Conservation (phyloP, 2,888 invertebrate genomes). For the Cataglyphis altisquamis region DNA sequence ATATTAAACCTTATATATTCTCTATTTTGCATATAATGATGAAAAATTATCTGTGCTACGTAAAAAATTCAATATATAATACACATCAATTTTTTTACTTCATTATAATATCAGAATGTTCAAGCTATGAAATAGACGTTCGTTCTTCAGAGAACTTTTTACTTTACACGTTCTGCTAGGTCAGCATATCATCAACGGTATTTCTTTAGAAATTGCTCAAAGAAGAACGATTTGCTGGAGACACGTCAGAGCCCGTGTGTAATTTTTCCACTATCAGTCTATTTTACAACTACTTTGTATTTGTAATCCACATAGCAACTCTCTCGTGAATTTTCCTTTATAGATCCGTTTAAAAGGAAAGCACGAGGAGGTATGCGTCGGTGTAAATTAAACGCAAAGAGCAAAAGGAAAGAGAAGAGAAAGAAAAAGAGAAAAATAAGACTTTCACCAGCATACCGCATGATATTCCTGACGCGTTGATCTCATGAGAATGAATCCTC, state of each 20-base stretch:
- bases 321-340: slow-evolving; percentile 31
- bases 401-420: not conserved
- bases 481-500: slow-evolving; percentile 74
- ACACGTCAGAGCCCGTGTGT: slow-evolving; percentile 27
- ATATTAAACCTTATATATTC: not conserved
- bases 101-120: not conserved
- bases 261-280: slow-evolving; percentile 46
- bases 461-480: slow-evolving; percentile 76
- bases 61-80: slow-evolving; percentile 4
- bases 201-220: slow-evolving; percentile 20
- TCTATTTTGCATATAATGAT: not conserved
- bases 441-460: slow-evolving; percentile 62
- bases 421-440: slow-evolving; percentile 30
- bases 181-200: not conserved
- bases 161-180: slow-evolving; percentile 1
- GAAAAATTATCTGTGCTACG: not conserved
- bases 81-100: not conserved
- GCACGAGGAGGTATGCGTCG: slow-evolving; percentile 1
- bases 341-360: slow-evolving; percentile 31
- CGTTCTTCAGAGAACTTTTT: slow-evolving; percentile 9
- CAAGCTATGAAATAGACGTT: not conserved
- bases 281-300: slow-evolving; percentile 45
- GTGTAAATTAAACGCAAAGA: slow-evolving; percentile 24
- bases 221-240: slow-evolving; percentile 24
- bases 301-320: slow-evolving; percentile 13